Base-by-base conservation (phyloP, 2,113 vertebrate genomes). In the Pseudonaja textilis region DNA sequence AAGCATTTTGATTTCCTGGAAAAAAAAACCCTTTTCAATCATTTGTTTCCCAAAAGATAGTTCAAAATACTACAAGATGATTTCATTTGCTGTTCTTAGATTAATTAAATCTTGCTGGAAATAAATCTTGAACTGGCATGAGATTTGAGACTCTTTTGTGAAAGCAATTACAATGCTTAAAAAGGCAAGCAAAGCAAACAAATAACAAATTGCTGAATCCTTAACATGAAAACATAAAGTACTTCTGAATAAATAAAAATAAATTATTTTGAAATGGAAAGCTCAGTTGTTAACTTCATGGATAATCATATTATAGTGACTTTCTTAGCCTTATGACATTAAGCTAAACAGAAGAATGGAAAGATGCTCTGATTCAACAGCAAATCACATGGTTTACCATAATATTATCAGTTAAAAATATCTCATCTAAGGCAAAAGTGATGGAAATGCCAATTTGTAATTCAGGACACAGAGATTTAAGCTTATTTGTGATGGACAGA, bases 21-120 rank as follows among this genome's bases (percentile, higher is more conserved):
- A 89, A 64, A 57, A 57, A 42, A 10, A 20, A 18, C 98, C 97
- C 96, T 90, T 39, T 39, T 39, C 97, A 96, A 97, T 95, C 90
- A 86, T 94, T 97, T 96, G 90, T 85, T 54, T 87, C 88, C 89
- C 93, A 89, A 93, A 96, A 96, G 85, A 96, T 95, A 95, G 92
- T 3, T 10, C 54, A 95, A 91, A 61, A 56, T 57, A 12, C 9
- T 96, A 45, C 2, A 3, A 42, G 90, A 92, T 94, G 45, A 92
- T 8, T 94, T 91, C 50, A 88, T 16, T 86, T 0, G 1, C 59
- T 4, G 90, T 93, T 25, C 92, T 92, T 87, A 89, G 86, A 93
- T 95, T 96, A 95, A 94, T 91, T 85, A 90, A 50, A 91, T 86
- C 92, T 90, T 10, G 3, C 6, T 90, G 14, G 34, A 94, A 91